Evolutionary conservation across 92 coral and sea anemone genomes (phyloP), one percentile per base, ranked within the genome.

Genomic region (Porites rus): DNA sequence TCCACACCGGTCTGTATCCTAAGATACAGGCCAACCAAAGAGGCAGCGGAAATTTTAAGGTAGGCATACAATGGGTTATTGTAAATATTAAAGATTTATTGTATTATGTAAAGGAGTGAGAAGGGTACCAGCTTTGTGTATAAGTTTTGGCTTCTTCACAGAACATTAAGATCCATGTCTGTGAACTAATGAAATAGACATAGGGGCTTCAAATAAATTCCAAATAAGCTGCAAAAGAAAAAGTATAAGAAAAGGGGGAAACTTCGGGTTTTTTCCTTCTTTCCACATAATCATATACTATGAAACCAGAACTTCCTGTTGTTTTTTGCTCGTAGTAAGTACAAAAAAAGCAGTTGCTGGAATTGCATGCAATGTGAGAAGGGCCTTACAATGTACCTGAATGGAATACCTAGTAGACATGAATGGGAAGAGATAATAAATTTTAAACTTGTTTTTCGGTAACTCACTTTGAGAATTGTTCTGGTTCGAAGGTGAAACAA

Each of bases 11-110:
- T 51, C 78, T 74, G 78, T 74, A n/a, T 74, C 78, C 46, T 74
- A 74, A 74, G 78, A 74, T 53, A 74, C 78, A 74, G 64, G 25
- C 78, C 78, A 74, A 51, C 63, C 78, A 74, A 74, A 74, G 78
- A 53, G 78, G 78, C 38, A 74, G 78, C 78, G 52, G 63, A 74
- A 51, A 74, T 74, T 51, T 51, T 74, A 51, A 74, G 78, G 78
- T 74, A 51, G 78, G 65, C 46, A 52, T 53, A 74, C 65, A 74
- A 74, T 10, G 63, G 78, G 25, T 74, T 51, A 74, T 74, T 74
- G 63, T 74, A 74, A 51, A 74, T 74, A 51, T 74, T 51, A 51
- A 7, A 56, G 21, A 18, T 31, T 74, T 51, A 13, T 74, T 51
- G 78, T 74, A 74, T 51, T 74, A 31, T 53, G 78, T 74, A 74